Percentiles rank a stretch among this genome's conserved stretches.
phyloP scores from a whole-genome alignment of 2,888 invertebrate species.

The Minunthozetes semirufus region DNA sequence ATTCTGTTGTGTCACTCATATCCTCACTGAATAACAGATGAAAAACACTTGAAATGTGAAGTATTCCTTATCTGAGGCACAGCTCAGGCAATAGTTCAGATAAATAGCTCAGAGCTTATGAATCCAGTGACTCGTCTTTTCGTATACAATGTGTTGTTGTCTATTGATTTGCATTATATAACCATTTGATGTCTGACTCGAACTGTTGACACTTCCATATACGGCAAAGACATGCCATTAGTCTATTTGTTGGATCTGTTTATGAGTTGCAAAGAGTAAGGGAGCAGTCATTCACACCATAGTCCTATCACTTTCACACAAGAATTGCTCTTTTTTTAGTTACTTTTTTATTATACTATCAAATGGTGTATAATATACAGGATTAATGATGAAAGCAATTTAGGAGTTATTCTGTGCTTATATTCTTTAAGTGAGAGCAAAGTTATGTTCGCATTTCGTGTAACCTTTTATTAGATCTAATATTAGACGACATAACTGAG shows the following conservation, averaged over 20 bases:
- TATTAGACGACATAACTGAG: neutral
- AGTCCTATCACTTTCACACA: neutral
- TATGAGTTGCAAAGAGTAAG: too few relatives aligned
- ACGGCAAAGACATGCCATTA: too few relatives aligned
- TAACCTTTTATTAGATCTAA: neutral
- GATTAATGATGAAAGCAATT: slow-evolving; percentile 14
- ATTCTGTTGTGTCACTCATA: neutral
- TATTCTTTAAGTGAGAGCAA: neutral
- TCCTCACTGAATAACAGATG: neutral
- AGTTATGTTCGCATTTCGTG: slow-evolving; percentile 10
- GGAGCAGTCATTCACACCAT: neutral
- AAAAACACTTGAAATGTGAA: neutral
- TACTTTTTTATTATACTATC: neutral
- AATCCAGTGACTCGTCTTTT: neutral
- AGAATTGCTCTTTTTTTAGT: neutral
- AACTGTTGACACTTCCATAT: neutral
- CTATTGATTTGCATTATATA: slow-evolving; percentile 12
- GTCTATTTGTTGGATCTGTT: neutral
- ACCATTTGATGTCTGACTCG: neutral
- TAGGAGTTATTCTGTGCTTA: neutral
- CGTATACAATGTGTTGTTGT: neutral
- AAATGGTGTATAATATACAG: neutral
- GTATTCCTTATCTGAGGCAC: neutral
- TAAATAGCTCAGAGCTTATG: too few relatives aligned
- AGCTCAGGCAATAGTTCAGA: neutral